Conservation (phyloP, 2,797 vertebrate genomes). For the Mus minutoides region DNA sequence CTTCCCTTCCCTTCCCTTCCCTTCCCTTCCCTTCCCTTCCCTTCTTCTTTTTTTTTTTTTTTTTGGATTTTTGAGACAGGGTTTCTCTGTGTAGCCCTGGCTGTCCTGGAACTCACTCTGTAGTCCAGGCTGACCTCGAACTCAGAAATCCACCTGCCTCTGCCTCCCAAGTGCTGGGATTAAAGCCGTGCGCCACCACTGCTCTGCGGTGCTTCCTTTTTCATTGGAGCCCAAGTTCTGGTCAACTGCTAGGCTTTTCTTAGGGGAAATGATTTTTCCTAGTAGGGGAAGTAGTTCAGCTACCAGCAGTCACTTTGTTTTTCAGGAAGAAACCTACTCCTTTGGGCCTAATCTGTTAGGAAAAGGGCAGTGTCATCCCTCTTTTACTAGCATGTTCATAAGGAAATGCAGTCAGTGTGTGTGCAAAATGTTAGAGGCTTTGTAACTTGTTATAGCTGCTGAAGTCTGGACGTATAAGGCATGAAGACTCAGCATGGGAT, state of each 20-base stretch:
- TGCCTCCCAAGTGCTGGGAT: too few species aligned
- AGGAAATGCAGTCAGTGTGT: background rate
- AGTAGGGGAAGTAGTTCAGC: background rate
- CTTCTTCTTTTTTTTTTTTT: too few species aligned
- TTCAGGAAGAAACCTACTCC: background rate
- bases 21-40: too few species aligned
- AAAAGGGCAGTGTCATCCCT: background rate
- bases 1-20: too few species aligned
- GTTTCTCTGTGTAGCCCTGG: too few species aligned
- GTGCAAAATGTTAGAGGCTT: background rate
- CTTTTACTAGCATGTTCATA: background rate
- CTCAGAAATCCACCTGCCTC: too few species aligned
- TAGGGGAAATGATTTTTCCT: background rate
- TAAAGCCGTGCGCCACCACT: too few species aligned
- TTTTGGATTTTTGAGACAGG: too few species aligned
- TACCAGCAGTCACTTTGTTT: background rate
- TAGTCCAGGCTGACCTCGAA: too few species aligned
- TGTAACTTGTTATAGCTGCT: background rate
- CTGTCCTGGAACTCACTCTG: too few species aligned
- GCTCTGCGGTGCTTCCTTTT: background rate
- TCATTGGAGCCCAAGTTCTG: background rate
- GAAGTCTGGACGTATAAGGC: background rate
- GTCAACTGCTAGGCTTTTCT: constrained; percentile 15
- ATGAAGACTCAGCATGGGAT: background rate
- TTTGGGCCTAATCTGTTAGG: background rate